Conservation (phyloP, 2,888 invertebrate species). For the Acanthosepion pharaonis region DNA sequence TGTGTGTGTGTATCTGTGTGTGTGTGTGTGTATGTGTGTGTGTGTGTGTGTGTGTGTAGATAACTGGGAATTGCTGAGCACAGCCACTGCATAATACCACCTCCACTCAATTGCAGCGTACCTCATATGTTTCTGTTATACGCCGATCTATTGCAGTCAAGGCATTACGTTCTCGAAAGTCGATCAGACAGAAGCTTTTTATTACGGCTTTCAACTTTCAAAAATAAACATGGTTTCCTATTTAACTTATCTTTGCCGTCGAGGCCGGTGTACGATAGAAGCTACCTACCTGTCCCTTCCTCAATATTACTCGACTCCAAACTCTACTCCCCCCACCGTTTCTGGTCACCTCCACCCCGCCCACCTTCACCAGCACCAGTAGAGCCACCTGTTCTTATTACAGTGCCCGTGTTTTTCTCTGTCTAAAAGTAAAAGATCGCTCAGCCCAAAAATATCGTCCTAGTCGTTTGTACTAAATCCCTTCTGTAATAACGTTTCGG, state of each 20-base stretch:
- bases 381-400: neutral
- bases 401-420: neutral
- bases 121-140: neutral
- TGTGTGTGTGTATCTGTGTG: neutral
- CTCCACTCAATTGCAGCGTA: neutral
- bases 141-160: neutral
- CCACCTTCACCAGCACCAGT: neutral
- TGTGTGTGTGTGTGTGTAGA: neutral
- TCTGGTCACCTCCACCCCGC: neutral
- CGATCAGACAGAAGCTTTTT: slow-evolving; percentile 25
- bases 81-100: neutral
- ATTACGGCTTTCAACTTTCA: slow-evolving; percentile 33
- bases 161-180: neutral
- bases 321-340: neutral
- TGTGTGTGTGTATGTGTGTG: neutral
- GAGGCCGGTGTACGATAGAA: neutral
- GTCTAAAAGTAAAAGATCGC: slow-evolving; percentile 33
- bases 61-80: too few species aligned
- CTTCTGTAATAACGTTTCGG: neutral
- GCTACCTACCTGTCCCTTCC: neutral
- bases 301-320: neutral
- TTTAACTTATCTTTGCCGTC: slow-evolving; percentile 33
- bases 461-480: neutral
- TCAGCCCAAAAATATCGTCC: neutral
- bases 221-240: slow-evolving; percentile 11